Evolutionary conservation across 2,797 vertebrate species (phyloP).

Genomic region (Lagorchestes hirsutus): DNA sequence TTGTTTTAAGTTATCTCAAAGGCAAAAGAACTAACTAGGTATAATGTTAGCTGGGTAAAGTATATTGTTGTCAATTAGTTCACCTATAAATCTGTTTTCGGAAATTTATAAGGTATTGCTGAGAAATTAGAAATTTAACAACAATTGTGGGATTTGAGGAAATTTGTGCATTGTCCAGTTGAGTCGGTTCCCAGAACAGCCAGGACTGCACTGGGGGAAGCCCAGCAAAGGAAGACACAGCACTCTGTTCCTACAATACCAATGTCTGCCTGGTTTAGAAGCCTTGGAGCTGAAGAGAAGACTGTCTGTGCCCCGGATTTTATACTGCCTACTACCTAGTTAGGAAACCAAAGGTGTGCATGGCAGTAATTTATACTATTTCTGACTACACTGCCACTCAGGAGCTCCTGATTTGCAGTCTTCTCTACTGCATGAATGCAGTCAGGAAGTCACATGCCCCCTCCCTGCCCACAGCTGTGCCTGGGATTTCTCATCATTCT

Average conservation of each 20-base stretch:
- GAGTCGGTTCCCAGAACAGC: not conserved
- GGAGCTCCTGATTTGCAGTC: not conserved
- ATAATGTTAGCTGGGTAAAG: not conserved
- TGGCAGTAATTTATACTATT: not conserved
- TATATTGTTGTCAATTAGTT: not conserved
- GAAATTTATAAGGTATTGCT: not conserved
- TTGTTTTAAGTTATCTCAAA: not conserved
- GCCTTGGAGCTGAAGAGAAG: not conserved
- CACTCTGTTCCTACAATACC: not conserved
- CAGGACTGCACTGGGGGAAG: not conserved
- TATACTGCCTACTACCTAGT: not conserved
- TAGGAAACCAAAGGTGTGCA: not conserved
- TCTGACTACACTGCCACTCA: not conserved
- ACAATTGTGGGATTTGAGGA: not conserved
- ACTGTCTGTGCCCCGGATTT: not conserved
- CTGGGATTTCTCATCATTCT: not conserved
- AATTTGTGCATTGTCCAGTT: not conserved
- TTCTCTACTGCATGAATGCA: not conserved
- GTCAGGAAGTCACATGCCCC: not conserved
- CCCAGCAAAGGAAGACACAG: not conserved
- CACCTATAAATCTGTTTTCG: not conserved
- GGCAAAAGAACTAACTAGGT: not conserved
- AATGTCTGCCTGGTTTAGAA: not conserved
- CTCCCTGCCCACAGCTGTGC: not conserved
- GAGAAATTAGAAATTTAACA: not conserved